These are phyloP conservation scores for Limanda limanda DNA, from an alignment of 2,113 vertebrate genomes.

Conservation along the genomic window DNA sequence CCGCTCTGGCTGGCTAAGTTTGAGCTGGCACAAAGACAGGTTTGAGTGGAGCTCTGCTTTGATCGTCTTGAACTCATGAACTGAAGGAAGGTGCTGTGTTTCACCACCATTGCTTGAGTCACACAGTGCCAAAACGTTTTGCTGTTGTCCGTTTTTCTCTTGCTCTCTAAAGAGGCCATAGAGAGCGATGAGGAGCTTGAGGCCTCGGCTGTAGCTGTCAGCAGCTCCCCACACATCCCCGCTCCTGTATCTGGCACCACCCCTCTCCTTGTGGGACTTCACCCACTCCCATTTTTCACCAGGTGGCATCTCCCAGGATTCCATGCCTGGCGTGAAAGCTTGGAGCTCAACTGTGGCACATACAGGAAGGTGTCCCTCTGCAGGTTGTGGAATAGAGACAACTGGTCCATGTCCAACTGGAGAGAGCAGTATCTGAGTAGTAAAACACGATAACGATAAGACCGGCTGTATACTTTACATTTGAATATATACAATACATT, in stretches of 20 bases:
- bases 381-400: neutral
- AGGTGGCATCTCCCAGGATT: conserved; percentile 86
- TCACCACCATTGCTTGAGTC: conserved; percentile 7
- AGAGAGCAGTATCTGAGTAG: conserved; percentile 62
- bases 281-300: conserved; percentile 84
- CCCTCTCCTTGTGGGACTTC: conserved; percentile 81
- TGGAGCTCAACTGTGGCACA: conserved; percentile 77
- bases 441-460: neutral
- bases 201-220: conserved; percentile 85
- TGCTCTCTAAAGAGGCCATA: conserved; percentile 14
- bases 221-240: conserved; percentile 86
- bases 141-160: conserved; percentile 17
- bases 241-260: conserved; percentile 83
- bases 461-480: neutral
- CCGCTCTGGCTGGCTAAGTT: conserved; percentile 81
- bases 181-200: conserved; percentile 85
- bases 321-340: conserved; percentile 80
- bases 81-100: conserved; percentile 35
- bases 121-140: conserved; percentile 34
- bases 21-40: conserved; percentile 89
- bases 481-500: neutral
- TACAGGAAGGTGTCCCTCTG: conserved; percentile 40
- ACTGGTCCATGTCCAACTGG: conserved; percentile 36
- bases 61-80: conserved; percentile 71
- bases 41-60: conserved; percentile 88